Conservation (phyloP, 2,797 vertebrate species). For the Vireo griseus region DNA sequence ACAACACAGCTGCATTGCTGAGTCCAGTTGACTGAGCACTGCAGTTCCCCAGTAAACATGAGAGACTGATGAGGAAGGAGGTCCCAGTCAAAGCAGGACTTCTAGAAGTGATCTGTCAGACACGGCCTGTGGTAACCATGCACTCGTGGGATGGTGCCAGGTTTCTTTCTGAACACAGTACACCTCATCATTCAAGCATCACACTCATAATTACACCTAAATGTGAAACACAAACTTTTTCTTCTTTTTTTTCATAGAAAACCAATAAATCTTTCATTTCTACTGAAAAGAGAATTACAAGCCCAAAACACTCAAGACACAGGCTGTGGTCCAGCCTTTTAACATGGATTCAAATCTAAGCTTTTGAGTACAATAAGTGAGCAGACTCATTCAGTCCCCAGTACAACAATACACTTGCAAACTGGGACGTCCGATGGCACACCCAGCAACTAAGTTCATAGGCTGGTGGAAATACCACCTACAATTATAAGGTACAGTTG, state of each 20-base stretch:
- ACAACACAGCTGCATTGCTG: neutral
- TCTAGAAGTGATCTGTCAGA: accelerated
- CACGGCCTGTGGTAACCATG: neutral
- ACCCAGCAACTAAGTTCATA: neutral
- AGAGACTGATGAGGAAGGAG: neutral
- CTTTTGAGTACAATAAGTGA: neutral
- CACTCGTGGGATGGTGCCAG: neutral
- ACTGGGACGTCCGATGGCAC: neutral
- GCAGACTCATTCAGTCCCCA: neutral
- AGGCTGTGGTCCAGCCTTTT: neutral
- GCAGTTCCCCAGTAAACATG: neutral
- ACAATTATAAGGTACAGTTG: neutral
- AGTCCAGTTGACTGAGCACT: neutral
- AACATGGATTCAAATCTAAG: neutral
- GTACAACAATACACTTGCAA: neutral
- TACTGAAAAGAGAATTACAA: neutral
- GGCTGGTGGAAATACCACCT: neutral
- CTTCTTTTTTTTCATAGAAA: neutral
- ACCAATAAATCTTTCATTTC: neutral
- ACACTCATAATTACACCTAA: neutral
- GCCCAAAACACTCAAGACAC: neutral
- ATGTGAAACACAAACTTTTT: neutral
- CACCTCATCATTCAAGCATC: neutral
- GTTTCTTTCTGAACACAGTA: neutral
- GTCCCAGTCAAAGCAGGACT: neutral